Evolutionary conservation across 2,113 vertebrate species (phyloP).

Genomic region (Chionis minor): DNA sequence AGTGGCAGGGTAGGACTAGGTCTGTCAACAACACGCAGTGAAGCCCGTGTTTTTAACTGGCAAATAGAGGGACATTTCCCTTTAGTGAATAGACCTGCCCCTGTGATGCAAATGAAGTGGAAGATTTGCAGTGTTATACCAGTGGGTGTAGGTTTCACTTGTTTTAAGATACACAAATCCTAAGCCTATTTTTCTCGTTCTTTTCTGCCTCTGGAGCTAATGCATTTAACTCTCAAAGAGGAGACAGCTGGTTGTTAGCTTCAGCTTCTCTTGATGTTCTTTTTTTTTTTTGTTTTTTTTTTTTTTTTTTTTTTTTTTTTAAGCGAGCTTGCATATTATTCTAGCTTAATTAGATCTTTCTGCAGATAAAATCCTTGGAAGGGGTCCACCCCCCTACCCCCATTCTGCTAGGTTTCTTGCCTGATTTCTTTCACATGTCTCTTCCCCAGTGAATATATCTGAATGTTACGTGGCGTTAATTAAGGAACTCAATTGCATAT

Average conservation of each 20-base stretch:
- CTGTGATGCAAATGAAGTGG: not conserved
- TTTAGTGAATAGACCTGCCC: not conserved
- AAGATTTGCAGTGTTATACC: not conserved
- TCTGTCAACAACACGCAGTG: not conserved
- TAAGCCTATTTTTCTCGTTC: not conserved
- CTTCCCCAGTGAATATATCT: slow-evolving; percentile 36
- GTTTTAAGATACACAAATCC: slow-evolving; percentile 16
- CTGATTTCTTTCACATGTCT: slow-evolving; percentile 20
- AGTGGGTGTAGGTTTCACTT: not conserved
- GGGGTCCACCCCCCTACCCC: not conserved
- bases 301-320: slow-evolving; percentile 35
- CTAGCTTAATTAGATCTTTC: slow-evolving; percentile 37
- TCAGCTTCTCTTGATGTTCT: slow-evolving; percentile 23
- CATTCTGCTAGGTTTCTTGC: slow-evolving; percentile 4
- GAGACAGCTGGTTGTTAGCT: slow-evolving; percentile 25
- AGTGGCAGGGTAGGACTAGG: not conserved
- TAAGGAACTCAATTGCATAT: slow-evolving; percentile 27
- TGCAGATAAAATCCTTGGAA: slow-evolving; percentile 50
- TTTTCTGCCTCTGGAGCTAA: slow-evolving; percentile 27
- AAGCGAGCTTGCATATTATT: slow-evolving; percentile 17
- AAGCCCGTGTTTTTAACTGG: not conserved
- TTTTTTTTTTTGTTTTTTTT: slow-evolving; percentile 50
- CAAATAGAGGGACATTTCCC: not conserved
- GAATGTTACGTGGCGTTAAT: not conserved
- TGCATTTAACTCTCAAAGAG: not conserved